Evolutionary conservation across 2,888 invertebrate genomes (phyloP), one percentile per base, ranked within the genome.

Genomic region (Automeris io): DNA sequence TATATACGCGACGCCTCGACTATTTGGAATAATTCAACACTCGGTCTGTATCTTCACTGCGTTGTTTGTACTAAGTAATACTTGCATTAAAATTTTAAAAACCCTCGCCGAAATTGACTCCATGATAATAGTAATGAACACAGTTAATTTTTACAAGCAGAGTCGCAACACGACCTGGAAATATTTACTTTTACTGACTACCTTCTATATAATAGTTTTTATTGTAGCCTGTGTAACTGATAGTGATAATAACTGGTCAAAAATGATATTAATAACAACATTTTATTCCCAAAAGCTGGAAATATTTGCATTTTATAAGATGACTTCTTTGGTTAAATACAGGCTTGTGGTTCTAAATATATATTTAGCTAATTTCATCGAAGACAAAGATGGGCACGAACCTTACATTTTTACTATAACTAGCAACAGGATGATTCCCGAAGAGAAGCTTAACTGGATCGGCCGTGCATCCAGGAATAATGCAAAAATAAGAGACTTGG

Each of bases 331-430:
- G 60, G 31, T 73, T 5, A 58, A 46, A 13, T 8, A 43, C 2
- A 61, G 73, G 42, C 41, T 75, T n/a, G 16, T 11, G 8, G 24
- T 66, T 11, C 52, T 75, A 13, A 74, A 75, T 39, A 41, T 49
- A 6, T 54, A 64, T 42, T 33, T 72, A n/a, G 33, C 37, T 13
- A 53, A 51, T 29, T 66, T 72, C 34, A 46, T 66, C 3, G 37
- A 56, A 22, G 53, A 47, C 2, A 53, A 58, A 4, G 35, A 57
- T 22, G 51, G 46, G 1, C 51, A 53, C 6, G 51, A 42, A 26
- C 36, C 41, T 19, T 39, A 45, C 1, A 39, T 68, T 18, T 62
- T 63, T 38, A 47, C 53, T 7, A 35, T 61, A 2, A 50, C 37
- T 12, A 49, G 54, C 3, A 47, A 40, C 23, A 57, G 58, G 18